These are phyloP conservation scores for Pterocles gutturalis DNA, from an alignment of 2,113 vertebrate species.

Conservation along the genomic window DNA sequence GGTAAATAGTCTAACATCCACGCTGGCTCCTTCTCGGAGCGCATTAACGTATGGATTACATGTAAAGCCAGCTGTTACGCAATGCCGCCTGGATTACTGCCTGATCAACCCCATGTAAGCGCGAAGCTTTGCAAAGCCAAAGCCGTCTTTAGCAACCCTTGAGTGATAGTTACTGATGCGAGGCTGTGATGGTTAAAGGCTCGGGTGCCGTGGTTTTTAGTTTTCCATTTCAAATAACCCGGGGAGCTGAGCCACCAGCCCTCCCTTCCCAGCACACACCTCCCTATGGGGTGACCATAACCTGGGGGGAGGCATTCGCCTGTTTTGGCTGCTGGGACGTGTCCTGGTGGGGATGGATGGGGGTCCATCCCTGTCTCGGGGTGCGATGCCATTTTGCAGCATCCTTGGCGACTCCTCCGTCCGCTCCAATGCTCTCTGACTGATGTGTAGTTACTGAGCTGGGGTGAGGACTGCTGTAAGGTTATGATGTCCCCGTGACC, in stretches of 20 bases:
- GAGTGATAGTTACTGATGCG: background rate
- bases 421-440: accelerated
- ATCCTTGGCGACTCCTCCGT: background rate
- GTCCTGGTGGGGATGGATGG: accelerated
- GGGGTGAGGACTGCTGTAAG: background rate
- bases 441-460: background rate
- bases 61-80: background rate
- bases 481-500: accelerated
- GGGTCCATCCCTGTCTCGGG: accelerated
- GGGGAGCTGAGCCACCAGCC: background rate
- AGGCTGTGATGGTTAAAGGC: background rate
- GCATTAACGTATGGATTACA: conserved; percentile 17
- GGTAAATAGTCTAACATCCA: background rate
- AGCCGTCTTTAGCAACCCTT: background rate
- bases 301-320: accelerated
- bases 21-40: background rate
- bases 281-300: accelerated
- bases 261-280: accelerated
- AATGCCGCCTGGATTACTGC: background rate
- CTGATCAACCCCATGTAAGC: background rate
- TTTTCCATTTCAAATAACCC: accelerated
- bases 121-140: background rate
- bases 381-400: background rate
- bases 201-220: accelerated
- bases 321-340: background rate